Base-by-base conservation (phyloP, 2,797 vertebrate species). In the Tragopan temminckii region DNA sequence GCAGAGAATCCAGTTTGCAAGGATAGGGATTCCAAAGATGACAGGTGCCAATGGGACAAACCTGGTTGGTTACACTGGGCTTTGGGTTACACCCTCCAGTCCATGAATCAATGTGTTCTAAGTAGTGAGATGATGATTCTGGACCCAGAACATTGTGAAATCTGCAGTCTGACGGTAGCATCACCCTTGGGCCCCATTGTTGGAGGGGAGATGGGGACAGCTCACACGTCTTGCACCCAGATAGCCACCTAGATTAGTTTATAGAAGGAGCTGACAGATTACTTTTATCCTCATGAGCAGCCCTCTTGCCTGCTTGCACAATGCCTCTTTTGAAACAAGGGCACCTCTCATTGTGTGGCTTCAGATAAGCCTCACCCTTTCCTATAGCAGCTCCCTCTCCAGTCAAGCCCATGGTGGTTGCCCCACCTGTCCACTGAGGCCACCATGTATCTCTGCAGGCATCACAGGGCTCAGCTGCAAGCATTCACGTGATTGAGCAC, bases 311-410 rank as follows among this genome's bases (percentile, higher is more conserved):
- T n/a, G 53, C 71, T 94, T 91, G 80, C 91, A 85, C 91, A 96
- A 95, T 40, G 53, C 25, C 43, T 45, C 42, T 50, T 77, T 66
- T 61, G 78, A 79, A 36, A 45, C 64, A 71, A 88, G 75, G 53
- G 27, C 83, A 77, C 50, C 45, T 90, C 61, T 87, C 80, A 85
- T 85, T 93, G 94, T 93, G 78, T 71, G 64, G 31, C n/a, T 91
- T 23, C 52, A 93, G 96, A 93, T 93, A 96, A 96, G 15, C 70
- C 92, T 80, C 70, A 42, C 66, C 85, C 55, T 81, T 68, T 46
- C 38, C 85, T 81, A 2, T 0, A 88, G 89, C 57, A 83, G 43
- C 25, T 16, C n/a, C n/a, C 31, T 61, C 63, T 61, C 15, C 33
- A 11, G 7, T 10, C 1, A 1, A 55, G 85, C 58, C 43, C 38